phyloP scores from a whole-genome alignment of 1,140 invertebrate species.

The Bombus waltoni region DNA sequence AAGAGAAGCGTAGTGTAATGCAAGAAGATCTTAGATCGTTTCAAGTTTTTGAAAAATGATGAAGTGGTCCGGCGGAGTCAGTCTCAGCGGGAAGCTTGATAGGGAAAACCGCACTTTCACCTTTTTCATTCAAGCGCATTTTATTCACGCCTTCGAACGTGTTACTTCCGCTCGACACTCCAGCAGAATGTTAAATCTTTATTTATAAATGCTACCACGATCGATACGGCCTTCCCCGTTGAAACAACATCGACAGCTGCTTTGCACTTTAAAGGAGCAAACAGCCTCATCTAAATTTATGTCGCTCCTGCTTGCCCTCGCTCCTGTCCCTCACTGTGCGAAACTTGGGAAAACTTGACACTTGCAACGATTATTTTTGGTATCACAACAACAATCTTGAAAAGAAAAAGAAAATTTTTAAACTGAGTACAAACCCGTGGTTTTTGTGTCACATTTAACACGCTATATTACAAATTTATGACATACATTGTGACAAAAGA shows the following conservation, averaged over 20 bases:
- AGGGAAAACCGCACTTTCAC: conserved; percentile 5
- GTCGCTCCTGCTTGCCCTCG: background rate
- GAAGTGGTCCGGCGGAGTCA: background rate
- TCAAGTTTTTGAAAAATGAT: background rate
- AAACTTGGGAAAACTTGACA: background rate
- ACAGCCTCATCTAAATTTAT: conserved; percentile 32
- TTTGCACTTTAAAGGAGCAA: conserved; percentile 26
- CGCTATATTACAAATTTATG: background rate
- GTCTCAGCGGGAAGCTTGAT: background rate
- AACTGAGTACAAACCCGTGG: background rate
- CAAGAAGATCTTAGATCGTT: background rate
- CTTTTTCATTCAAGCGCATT: conserved; percentile 35
- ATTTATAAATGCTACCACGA: conserved; percentile 45
- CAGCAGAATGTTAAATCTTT: conserved; percentile 41
- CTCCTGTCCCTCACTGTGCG: background rate
- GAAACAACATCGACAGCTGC: background rate
- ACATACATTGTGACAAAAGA: background rate
- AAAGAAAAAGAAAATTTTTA: background rate
- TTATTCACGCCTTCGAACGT: conserved; percentile 21
- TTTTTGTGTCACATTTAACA: background rate
- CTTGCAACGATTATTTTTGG: background rate
- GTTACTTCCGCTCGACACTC: conserved; percentile 44
- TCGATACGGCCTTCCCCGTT: conserved; percentile 32
- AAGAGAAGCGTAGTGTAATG: background rate
- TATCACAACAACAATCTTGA: background rate